Base-by-base conservation (phyloP, 2,888 invertebrate species). In the Leptopterna dolabrata region DNA sequence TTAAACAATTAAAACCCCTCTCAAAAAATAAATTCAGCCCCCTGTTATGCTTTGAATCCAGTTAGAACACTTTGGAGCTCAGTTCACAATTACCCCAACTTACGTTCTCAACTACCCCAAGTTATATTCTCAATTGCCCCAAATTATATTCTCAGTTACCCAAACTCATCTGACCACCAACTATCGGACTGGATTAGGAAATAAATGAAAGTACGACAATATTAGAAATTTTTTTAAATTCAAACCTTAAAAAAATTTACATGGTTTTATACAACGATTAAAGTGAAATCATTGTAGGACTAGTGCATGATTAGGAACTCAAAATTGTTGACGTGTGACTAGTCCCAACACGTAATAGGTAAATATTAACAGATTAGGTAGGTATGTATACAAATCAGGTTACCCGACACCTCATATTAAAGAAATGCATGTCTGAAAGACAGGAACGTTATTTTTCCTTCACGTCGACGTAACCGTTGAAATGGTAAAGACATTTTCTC, bases 381-480 rank as follows among this genome's bases (percentile, higher is more conserved):
- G 47, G 47, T 47, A 13, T 47, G 47, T 1, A 47, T 16, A 47
- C 13, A 13, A 13, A 47, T 7, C 3, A 47, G 47, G 47, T 7
- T n/a, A n/a, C n/a, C n/a, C n/a, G n/a, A n/a, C n/a, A 47, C 47
- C 13, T 47, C 14, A n/a, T n/a, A n/a, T n/a, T n/a, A n/a, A n/a
- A n/a, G n/a, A 47, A 47, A 47, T 47, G 13, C 3, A 47, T 47
- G 13, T 7, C 13, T 16, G 47, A 47, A 13, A 13, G 13, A 47
- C 6, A 47, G 16, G 13, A 47, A 47, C 70, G 70, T 76, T 43
- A 76, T 41, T 47, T 43, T 81, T 81, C 81, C 36, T 45, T 6
- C 81, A 81, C 81, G n/a, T n/a, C n/a, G 36, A 81, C 81, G 29
- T 47, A 11, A 19, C 81, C 51, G 16, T 29, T n/a, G 41, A 82